These are phyloP conservation scores for Drosophila stalkeri DNA, from an alignment of 2,888 invertebrate species.

Conservation along the genomic window DNA sequence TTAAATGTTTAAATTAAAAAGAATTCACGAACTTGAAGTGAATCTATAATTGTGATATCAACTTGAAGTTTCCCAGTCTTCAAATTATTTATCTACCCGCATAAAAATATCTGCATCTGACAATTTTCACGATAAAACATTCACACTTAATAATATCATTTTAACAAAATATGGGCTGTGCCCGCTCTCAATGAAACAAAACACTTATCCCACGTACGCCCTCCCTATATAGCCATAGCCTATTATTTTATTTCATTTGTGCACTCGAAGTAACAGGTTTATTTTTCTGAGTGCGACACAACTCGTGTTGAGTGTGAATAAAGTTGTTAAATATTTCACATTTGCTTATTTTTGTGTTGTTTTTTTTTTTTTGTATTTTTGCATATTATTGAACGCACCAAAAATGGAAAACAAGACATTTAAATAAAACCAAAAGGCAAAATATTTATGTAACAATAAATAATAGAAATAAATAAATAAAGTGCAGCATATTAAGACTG, in stretches of 20 bases:
- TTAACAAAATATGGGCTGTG: not conserved
- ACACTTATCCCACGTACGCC: not conserved
- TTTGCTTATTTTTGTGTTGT: constrained; percentile 16
- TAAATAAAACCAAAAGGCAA: constrained; percentile 21
- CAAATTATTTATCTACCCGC: too few species aligned
- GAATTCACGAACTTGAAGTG: too few species aligned
- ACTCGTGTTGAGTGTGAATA: constrained; percentile 16
- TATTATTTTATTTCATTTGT: constrained; percentile 9
- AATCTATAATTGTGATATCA: not conserved
- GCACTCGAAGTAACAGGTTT: constrained; percentile 30
- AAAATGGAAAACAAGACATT: constrained; percentile 32
- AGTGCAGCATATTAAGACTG: constrained; percentile 1
- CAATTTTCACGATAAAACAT: not conserved
- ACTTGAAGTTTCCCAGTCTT: not conserved
- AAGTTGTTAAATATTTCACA: constrained; percentile 40
- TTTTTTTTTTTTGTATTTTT: constrained; percentile 23
- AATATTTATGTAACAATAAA: constrained; percentile 23
- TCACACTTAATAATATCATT: not conserved
- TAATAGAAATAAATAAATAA: constrained; percentile 9
- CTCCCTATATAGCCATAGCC: not conserved
- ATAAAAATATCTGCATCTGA: not conserved
- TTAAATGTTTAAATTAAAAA: not conserved
- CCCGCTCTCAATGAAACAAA: constrained; percentile 1
- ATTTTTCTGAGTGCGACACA: constrained; percentile 1
- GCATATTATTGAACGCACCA: constrained; percentile 20